Evolutionary conservation across 1,140 invertebrate species (phyloP), one percentile per base, ranked within the genome.

Genomic region (Aporrectodea caliginosa): DNA sequence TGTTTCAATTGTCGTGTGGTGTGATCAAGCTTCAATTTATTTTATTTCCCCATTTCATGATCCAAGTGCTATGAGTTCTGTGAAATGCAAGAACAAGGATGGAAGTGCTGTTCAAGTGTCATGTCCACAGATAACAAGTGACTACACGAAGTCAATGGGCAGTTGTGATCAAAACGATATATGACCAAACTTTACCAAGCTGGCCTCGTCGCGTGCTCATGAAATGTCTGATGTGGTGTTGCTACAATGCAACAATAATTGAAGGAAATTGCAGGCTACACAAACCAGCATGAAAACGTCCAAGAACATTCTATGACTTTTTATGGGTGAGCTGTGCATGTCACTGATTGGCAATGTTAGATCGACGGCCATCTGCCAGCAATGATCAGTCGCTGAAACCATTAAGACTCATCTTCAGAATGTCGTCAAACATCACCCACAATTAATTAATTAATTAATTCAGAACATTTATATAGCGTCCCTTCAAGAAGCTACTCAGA

Each of bases 231-330:
- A 6, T 58, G 43, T 58, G 43, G 43, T 12, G 43, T 58, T 58
- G 6, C 43, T 58, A 58, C 22, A 58, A 58, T 58, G 43, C 43
- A 58, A 12, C 6, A 6, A 58, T 58, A 6, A 58, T 58, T 12
- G 22, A 58, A 12, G 43, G 43, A 58, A 58, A 58, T 6, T 58
- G 6, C 43, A 58, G 22, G 43, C 43, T 22, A 12, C 43, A 58
- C 43, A 58, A 22, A 58, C 43, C 6, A 58, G 6, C 43, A 58
- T 6, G 43, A 58, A 58, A 22, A 58, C 43, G 43, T 58, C 43
- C 22, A 58, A 58, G 43, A 58, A 58, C 43, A 58, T 58, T 58
- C 43, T 58, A 58, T 58, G 43, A 58, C 43, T 58, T 58, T 58
- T n/a, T n/a, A 22, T 22, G 22, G 43, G 22, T 22, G 43, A 58